These are phyloP conservation scores for Aphelenchoides avenae DNA, from an alignment of 1,140 invertebrate species.

Conservation along the genomic window DNA sequence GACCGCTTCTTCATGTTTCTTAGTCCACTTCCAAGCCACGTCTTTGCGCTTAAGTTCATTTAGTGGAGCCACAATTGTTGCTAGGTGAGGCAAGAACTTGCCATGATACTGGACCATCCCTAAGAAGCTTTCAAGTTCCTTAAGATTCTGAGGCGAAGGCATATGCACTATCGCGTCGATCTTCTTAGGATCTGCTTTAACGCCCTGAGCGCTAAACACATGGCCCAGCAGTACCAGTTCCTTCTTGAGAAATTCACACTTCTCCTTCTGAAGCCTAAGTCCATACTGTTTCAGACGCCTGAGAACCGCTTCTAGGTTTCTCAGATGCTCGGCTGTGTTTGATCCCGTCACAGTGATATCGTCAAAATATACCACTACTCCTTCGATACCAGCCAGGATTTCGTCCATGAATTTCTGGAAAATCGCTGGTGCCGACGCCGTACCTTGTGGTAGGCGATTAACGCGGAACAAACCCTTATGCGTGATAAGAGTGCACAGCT, in stretches of 20 bases:
- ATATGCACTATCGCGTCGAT: constrained; percentile 28
- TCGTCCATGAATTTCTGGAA: constrained; percentile 55
- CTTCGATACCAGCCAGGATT: constrained; percentile 52
- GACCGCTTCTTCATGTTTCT: constrained; percentile 33
- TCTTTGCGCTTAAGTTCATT: constrained; percentile 20
- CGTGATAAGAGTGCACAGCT: not conserved
- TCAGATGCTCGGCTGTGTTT: constrained; percentile 45
- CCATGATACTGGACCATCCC: constrained; percentile 42
- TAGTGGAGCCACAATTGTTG: constrained; percentile 14
- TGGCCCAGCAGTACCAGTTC: constrained; percentile 11
- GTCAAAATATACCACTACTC: constrained; percentile 57
- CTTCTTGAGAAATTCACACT: constrained; percentile 35
- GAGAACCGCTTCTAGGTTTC: constrained; percentile 55
- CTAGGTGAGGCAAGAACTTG: constrained; percentile 20
- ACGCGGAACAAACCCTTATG: constrained; percentile 3
- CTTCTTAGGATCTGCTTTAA: constrained; percentile 28
- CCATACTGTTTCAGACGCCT: constrained; percentile 51
- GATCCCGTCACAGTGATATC: constrained; percentile 57
- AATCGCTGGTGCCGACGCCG: constrained; percentile 22
- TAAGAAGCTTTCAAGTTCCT: constrained; percentile 28
- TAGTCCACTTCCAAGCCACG: constrained; percentile 13
- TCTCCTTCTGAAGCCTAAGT: constrained; percentile 60
- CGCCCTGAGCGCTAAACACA: constrained; percentile 23
- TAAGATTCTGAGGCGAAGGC: constrained; percentile 26
- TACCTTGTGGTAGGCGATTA: constrained; percentile 4